These are phyloP conservation scores for Achroia grisella DNA, from an alignment of 1,140 invertebrate species.

Conservation along the genomic window DNA sequence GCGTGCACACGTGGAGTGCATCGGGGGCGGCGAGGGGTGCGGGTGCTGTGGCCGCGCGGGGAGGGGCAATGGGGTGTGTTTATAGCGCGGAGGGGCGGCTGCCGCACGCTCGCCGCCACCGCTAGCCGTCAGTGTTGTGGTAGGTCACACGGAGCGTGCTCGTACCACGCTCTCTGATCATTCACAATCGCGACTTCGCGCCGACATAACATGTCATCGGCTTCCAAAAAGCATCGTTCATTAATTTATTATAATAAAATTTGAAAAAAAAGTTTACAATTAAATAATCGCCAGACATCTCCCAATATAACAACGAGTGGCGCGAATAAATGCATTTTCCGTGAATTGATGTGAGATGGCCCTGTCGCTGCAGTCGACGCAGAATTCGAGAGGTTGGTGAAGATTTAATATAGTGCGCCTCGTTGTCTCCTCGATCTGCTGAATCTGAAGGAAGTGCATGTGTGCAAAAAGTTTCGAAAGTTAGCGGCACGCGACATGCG, in stretches of 20 bases:
- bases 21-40: conserved; percentile 18
- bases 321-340: conserved; percentile 48
- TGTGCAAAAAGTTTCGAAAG: conserved; percentile 60
- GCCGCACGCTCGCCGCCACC: conserved; percentile 29
- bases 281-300: background rate
- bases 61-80: conserved; percentile 45
- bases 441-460: conserved; percentile 32
- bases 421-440: conserved; percentile 16
- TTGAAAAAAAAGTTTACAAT: background rate
- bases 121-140: conserved; percentile 67
- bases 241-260: background rate
- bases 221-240: conserved; percentile 1
- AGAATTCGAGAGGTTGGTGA: conserved; percentile 66
- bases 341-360: conserved; percentile 66
- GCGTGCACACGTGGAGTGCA: conserved; percentile 66
- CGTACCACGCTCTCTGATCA: conserved; percentile 37
- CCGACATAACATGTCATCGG: conserved; percentile 45
- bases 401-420: conserved; percentile 19
- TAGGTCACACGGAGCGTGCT: conserved; percentile 62
- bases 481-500: conserved; percentile 55
- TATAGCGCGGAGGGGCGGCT: conserved; percentile 58
- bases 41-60: conserved; percentile 14
- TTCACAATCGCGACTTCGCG: conserved; percentile 47
- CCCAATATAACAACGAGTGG: conserved; percentile 6
- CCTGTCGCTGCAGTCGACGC: conserved; percentile 67